Percentiles rank a stretch among this genome's conserved stretches.
Evolutionary conservation across 2,888 invertebrate genomes (phyloP).

Genomic region (Epirrita christyi): DNA sequence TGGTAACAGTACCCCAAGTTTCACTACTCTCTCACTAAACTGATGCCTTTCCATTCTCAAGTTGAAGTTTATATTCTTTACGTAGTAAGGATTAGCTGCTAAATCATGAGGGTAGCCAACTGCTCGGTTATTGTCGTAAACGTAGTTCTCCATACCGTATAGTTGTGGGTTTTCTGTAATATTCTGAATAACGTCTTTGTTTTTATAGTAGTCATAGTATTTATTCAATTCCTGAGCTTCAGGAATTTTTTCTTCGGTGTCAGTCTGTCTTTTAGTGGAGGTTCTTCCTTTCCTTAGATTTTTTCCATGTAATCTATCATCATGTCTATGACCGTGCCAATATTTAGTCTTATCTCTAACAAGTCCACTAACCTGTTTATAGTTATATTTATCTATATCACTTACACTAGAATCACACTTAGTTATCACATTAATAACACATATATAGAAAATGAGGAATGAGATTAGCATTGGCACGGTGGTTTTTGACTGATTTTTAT

Average conservation of each 20-base stretch:
- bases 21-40: slow-evolving; percentile 78
- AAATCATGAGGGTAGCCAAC: slow-evolving; percentile 73
- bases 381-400: slow-evolving; percentile 61
- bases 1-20: slow-evolving; percentile 87
- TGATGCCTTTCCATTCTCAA: slow-evolving; percentile 66
- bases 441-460: slow-evolving; percentile 71
- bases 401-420: slow-evolving; percentile 79
- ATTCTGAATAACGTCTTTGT: slow-evolving; percentile 57
- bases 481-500: slow-evolving; percentile 26
- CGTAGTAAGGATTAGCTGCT: slow-evolving; percentile 62
- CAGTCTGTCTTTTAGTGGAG: slow-evolving; percentile 56
- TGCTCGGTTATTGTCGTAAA: slow-evolving; percentile 60
- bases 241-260: slow-evolving; percentile 54
- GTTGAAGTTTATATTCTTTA: slow-evolving; percentile 73
- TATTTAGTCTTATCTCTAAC: slow-evolving; percentile 51
- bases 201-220: slow-evolving; percentile 63
- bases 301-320: slow-evolving; percentile 50
- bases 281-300: slow-evolving; percentile 52
- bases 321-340: slow-evolving; percentile 54
- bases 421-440: slow-evolving; percentile 79
- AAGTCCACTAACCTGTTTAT: slow-evolving; percentile 43
- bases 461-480: slow-evolving; percentile 57
- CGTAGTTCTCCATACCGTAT: slow-evolving; percentile 45
- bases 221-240: slow-evolving; percentile 60
- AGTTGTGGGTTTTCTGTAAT: slow-evolving; percentile 52